Percentiles rank a stretch among this genome's conserved stretches.
phyloP scores from a whole-genome alignment of 2,113 vertebrate species.

The Mastomys coucha region DNA sequence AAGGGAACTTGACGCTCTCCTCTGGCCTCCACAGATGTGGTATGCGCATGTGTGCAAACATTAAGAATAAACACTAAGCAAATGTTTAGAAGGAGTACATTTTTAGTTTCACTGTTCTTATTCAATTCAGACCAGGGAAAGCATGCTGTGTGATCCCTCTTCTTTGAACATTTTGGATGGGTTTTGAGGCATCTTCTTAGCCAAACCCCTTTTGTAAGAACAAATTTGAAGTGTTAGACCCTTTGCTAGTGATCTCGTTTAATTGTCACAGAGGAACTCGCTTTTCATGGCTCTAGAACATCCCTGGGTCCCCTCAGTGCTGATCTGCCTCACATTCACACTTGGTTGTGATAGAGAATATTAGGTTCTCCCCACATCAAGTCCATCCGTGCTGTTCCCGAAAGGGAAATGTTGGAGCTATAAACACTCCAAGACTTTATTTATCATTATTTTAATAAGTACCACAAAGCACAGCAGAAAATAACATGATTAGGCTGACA shows the following conservation, averaged over 20 bases:
- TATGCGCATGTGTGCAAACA: too few species aligned
- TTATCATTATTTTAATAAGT: constrained; percentile 48
- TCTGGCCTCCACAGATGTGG: not conserved
- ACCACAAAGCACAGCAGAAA: constrained; percentile 6
- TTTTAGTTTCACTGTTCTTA: constrained; percentile 32
- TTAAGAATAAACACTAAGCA: not conserved
- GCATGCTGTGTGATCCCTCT: not conserved
- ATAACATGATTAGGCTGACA: not conserved
- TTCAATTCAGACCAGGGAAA: not conserved
- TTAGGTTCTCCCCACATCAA: not conserved
- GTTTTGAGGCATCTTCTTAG: not conserved
- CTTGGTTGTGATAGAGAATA: not conserved
- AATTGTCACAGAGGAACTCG: not conserved
- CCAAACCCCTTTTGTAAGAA: not conserved
- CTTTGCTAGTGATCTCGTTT: not conserved
- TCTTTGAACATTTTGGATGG: not conserved
- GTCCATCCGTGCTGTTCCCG: not conserved
- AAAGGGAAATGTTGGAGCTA: not conserved
- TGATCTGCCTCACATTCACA: not conserved
- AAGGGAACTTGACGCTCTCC: not conserved
- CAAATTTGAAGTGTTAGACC: not conserved
- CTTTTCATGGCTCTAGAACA: not conserved
- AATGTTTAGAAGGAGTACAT: not conserved
- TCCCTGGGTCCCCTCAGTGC: not conserved
- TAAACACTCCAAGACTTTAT: not conserved